Evolutionary conservation across 1,140 invertebrate genomes (phyloP).

Genomic region (Laodelphax striatellus): DNA sequence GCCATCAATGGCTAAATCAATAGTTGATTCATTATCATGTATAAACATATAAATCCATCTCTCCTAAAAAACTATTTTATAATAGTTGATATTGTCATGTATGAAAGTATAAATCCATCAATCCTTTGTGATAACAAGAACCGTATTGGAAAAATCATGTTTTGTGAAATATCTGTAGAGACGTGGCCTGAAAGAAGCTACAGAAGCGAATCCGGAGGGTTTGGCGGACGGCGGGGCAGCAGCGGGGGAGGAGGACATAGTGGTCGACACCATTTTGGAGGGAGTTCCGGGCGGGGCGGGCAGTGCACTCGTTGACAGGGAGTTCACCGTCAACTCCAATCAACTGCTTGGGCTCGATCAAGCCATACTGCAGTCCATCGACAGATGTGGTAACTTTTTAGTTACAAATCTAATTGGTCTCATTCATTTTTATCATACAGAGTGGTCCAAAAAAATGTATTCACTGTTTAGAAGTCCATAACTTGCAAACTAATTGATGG

Average conservation of each 20-base stretch:
- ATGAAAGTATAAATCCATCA: no score
- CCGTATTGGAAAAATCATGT: not conserved
- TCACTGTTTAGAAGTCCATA: no score
- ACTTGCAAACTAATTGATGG: no score
- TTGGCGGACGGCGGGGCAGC: conserved; percentile 24
- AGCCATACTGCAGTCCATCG: conserved; percentile 83
- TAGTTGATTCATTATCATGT: no score
- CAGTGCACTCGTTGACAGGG: conserved; percentile 36
- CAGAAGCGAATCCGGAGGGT: conserved; percentile 32
- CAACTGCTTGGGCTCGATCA: conserved; percentile 80
- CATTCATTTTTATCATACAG: no score
- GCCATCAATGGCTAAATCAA: no score
- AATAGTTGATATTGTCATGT: no score
- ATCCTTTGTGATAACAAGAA: no score
- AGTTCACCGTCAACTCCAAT: conserved; percentile 54
- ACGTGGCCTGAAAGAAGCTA: conserved; percentile 50
- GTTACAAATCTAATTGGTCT: no score
- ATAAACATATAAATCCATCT: no score
- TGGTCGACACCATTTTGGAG: conserved; percentile 61
- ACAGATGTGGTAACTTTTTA: conserved; percentile 58
- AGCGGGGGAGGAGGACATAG: conserved; percentile 61
- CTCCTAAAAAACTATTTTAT: no score
- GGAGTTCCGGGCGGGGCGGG: conserved; percentile 26
- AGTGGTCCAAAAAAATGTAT: no score
- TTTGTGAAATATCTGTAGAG: conserved; percentile 25